Conservation (phyloP, 2,888 invertebrate species). For the Chrysodeixis includens region DNA sequence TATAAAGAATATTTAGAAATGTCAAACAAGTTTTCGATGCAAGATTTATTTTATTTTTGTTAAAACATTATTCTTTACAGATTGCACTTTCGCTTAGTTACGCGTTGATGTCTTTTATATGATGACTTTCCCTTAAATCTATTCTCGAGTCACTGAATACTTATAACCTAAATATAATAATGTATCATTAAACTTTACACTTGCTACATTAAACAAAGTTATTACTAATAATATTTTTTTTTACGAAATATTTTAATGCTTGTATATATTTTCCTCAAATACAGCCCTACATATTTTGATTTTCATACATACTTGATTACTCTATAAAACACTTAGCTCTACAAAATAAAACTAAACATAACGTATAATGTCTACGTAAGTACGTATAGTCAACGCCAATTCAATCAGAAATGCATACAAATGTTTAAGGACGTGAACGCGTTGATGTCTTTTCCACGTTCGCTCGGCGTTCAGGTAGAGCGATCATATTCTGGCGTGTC, state of each 20-base stretch:
- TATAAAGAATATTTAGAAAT: background rate
- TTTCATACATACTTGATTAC: too few relatives aligned
- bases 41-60: background rate
- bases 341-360: background rate
- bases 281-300: too few relatives aligned
- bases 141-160: too few relatives aligned
- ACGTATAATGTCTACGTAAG: background rate
- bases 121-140: background rate
- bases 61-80: background rate
- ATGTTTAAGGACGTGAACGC: conserved; percentile 15
- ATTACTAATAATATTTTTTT: too few relatives aligned
- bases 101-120: conserved; percentile 5
- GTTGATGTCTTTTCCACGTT: conserved; percentile 43
- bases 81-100: background rate
- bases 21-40: background rate
- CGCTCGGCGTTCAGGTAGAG: conserved; percentile 23
- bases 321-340: background rate
- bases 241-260: too few relatives aligned
- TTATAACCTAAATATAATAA: too few relatives aligned
- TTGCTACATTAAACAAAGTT: too few relatives aligned
- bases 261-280: too few relatives aligned
- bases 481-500: conserved; percentile 47
- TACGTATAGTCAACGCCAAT: background rate
- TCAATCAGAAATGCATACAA: background rate
- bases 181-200: too few relatives aligned